Percentiles rank a stretch among this genome's conserved stretches.
phyloP scores from a whole-genome alignment of 2,797 vertebrate genomes.

The Gymnodraco acuticeps region DNA sequence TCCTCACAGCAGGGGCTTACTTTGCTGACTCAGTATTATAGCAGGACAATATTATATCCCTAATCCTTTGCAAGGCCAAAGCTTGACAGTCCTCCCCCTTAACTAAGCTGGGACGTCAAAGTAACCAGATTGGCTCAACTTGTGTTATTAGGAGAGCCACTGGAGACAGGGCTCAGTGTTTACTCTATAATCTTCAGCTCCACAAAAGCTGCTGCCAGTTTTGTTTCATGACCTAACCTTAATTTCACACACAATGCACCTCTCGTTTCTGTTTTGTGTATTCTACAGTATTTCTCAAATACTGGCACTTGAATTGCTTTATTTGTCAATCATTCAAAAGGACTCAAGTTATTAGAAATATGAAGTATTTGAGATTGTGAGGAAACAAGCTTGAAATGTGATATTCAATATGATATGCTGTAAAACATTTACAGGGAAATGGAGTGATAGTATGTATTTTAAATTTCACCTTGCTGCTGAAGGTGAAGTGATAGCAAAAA shows the following conservation, averaged over 20 bases:
- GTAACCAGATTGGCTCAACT: slow-evolving; percentile 39
- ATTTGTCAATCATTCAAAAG: slow-evolving; percentile 43
- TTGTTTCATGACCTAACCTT: slow-evolving; percentile 1
- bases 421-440: slow-evolving; percentile 72
- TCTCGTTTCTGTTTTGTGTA: neutral
- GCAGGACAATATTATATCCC: slow-evolving; percentile 49
- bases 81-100: slow-evolving; percentile 41
- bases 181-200: neutral
- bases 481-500: slow-evolving; percentile 78
- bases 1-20: slow-evolving; percentile 60
- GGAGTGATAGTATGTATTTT: slow-evolving; percentile 75
- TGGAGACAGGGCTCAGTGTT: slow-evolving; percentile 18
- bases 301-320: slow-evolving; percentile 22
- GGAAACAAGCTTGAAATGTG: slow-evolving; percentile 58
- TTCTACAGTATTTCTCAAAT: too few species aligned
- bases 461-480: slow-evolving; percentile 83
- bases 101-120: slow-evolving; percentile 29
- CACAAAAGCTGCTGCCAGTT: neutral
- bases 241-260: neutral
- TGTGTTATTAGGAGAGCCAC: slow-evolving; percentile 28
- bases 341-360: slow-evolving; percentile 45
- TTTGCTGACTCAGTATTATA: slow-evolving; percentile 70
- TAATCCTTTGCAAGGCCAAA: slow-evolving; percentile 69
- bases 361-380: slow-evolving; percentile 28
- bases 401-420: slow-evolving; percentile 48